Base-by-base conservation (phyloP, 2,888 invertebrate species). In the Cosmopolites sordidus region DNA sequence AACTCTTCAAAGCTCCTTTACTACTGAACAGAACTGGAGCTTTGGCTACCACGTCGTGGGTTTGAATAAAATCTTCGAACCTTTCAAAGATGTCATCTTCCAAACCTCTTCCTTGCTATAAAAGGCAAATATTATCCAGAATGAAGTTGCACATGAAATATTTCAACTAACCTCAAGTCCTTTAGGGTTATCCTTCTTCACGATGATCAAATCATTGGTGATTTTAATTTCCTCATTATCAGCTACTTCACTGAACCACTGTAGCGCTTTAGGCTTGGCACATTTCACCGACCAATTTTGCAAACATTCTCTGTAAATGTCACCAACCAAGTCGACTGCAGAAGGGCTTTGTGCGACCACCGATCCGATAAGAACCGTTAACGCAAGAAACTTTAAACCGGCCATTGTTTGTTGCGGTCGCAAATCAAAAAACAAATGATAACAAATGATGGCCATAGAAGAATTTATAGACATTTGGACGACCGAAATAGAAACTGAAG, bases 241-340 rank as follows among this genome's bases (percentile, higher is more conserved):
- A 15, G 80, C 74, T 2, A 84, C 85, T 54, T 79, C 77, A 62
- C 83, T 83, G 63, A 89, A 79, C 84, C 89, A 90, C 60, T 83
- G 79, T 67, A 90, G 72, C 41, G 89, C 81, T 72, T 87, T 87
- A 6, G 89, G 89, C 66, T 86, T 85, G 48, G 87, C 84, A 74
- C 91, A 91, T 65, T 81, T 79, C 58, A 84, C 76, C 38, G 84
- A 84, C 65, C 84, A 82, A 65, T 83, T 81, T 69, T 82, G 82
- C 43, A 87, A 69, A 65, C 87, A 87, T 70, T 81, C 78, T 47
- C 78, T 73, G 69, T 86, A 87, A 73, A 86, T 82, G 66, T 84
- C 85, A 58, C 75, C 76, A 14, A 82, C 76, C 65, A 87, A 72
- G 58, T 81, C 82, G 1, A 82, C 75, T 1, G 85, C 86, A n/a